Evolutionary conservation across 2,888 invertebrate species (phyloP).

Genomic region (Platycheirus albimanus): DNA sequence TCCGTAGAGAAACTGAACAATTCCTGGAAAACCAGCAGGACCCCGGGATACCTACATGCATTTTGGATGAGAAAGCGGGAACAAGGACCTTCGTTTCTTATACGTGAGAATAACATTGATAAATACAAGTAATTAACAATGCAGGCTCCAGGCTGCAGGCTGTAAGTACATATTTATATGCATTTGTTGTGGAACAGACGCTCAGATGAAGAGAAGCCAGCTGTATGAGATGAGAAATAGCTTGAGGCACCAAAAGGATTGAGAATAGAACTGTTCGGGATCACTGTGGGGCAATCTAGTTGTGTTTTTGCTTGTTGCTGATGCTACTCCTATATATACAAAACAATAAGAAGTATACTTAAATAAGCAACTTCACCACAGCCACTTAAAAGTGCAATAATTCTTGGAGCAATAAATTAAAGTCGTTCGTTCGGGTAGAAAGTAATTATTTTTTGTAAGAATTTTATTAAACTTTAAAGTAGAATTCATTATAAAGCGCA

Average conservation of each 20-base stretch:
- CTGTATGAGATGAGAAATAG: conserved; percentile 49
- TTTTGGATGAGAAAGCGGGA: neutral
- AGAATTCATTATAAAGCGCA: neutral
- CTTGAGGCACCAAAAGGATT: conserved; percentile 20
- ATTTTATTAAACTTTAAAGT: neutral
- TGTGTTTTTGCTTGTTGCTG: conserved; percentile 49
- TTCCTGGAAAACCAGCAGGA: neutral
- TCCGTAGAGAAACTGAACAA: no score
- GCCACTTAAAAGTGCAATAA: conserved; percentile 24
- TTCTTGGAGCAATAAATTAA: conserved; percentile 19
- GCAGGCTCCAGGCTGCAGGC: conserved; percentile 61
- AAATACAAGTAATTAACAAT: conserved; percentile 70
- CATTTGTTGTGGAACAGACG: conserved; percentile 1
- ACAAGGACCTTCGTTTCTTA: conserved; percentile 21
- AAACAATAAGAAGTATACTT: conserved; percentile 26
- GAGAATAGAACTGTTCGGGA: conserved; percentile 7
- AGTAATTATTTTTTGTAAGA: conserved; percentile 25
- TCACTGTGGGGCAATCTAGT: conserved; percentile 15
- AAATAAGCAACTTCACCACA: conserved; percentile 9
- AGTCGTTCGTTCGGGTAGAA: conserved; percentile 12
- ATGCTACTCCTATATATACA: neutral
- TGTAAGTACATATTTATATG: conserved; percentile 8
- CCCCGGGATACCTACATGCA: no score
- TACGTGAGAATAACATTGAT: conserved; percentile 52
- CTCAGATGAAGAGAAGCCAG: neutral